Evolutionary conservation across 2,797 vertebrate species (phyloP).

Genomic region (Xiphorhynchus erythropygius): DNA sequence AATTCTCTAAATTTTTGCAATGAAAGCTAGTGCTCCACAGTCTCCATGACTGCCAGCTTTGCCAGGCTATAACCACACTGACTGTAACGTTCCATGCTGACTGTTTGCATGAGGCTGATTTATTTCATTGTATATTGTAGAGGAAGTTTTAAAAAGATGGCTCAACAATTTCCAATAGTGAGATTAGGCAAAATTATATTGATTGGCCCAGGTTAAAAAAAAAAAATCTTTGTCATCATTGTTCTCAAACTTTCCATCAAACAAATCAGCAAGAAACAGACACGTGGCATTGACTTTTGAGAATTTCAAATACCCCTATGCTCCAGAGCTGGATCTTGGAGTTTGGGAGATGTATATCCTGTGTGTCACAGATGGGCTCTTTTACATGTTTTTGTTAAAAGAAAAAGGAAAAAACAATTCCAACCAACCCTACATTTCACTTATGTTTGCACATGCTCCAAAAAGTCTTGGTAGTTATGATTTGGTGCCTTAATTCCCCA

Average conservation of each 20-base stretch:
- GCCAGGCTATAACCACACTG: not conserved
- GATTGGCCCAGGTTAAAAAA: not conserved
- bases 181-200: not conserved
- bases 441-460: not conserved
- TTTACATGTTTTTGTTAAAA: not conserved
- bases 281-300: not conserved
- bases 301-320: not conserved
- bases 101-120: not conserved
- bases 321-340: not conserved
- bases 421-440: not conserved
- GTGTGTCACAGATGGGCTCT: conserved; percentile 10
- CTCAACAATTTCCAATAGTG: not conserved
- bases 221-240: not conserved
- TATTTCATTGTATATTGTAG: not conserved
- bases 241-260: conserved; percentile 1
- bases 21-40: not conserved
- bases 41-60: not conserved
- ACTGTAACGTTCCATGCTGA: not conserved
- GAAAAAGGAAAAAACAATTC: not conserved
- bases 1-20: not conserved
- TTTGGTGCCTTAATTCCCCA: not conserved
- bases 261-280: conserved; percentile 5
- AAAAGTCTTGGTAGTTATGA: not conserved
- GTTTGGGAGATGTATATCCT: not conserved
- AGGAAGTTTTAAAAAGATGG: not conserved